These are phyloP conservation scores for Oegoconia quadripuncta DNA, from an alignment of 2,888 invertebrate genomes.

Conservation along the genomic window DNA sequence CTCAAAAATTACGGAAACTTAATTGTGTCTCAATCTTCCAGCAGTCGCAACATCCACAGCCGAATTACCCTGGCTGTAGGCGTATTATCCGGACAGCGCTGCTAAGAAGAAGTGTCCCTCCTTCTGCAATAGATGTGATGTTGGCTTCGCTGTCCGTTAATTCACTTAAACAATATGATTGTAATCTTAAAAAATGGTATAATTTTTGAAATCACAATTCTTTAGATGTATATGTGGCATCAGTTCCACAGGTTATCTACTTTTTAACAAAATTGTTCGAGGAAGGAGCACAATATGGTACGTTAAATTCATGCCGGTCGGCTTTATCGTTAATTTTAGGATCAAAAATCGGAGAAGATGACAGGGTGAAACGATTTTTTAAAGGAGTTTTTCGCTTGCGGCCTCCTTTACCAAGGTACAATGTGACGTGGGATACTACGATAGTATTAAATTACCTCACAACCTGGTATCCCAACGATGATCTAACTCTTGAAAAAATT, in stretches of 20 bases:
- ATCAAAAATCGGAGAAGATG: not conserved
- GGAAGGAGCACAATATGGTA: constrained; percentile 9
- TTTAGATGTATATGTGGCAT: constrained; percentile 3
- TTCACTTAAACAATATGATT: constrained; percentile 15
- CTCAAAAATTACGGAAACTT: constrained; percentile 1
- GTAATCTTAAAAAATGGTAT: constrained; percentile 10
- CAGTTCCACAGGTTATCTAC: constrained; percentile 4
- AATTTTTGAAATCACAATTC: constrained; percentile 9
- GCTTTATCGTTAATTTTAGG: not conserved
- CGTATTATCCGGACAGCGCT: constrained; percentile 16
- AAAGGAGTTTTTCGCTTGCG: constrained; percentile 13
- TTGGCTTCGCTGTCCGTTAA: constrained; percentile 15
- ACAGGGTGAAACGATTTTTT: constrained; percentile 4
- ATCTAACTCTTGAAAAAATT: not conserved
- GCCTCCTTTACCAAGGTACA: constrained; percentile 12
- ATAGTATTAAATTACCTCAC: constrained; percentile 6
- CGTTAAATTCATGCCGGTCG: constrained; percentile 5
- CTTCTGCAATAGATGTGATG: constrained; percentile 13
- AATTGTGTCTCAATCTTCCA: constrained; percentile 11
- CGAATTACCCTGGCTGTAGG: constrained; percentile 20
- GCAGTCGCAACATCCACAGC: constrained; percentile 7
- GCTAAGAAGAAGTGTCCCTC: constrained; percentile 5
- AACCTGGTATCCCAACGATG: constrained; percentile 8
- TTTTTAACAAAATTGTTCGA: constrained; percentile 10
- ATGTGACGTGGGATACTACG: constrained; percentile 10